Base-by-base conservation (phyloP, 2,888 invertebrate species). In the Ochropleura plecta region DNA sequence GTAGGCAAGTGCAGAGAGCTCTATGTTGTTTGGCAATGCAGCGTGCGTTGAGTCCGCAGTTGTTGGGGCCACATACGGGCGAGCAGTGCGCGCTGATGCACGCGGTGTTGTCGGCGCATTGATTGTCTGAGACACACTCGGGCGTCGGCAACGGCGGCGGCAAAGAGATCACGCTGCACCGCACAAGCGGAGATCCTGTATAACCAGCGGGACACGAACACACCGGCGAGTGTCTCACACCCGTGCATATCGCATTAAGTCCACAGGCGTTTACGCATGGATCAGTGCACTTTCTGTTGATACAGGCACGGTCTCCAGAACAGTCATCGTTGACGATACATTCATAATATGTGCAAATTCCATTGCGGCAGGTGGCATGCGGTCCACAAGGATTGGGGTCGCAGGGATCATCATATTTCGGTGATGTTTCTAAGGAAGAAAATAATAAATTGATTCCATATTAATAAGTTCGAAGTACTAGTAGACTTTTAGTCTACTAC, bases 241-340 rank as follows among this genome's bases (percentile, higher is more conserved):
- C 98, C 84, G 98, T 98, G 89, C 99, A 99, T 51, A 99, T 96
- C 3, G 99, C 98, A 91, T 99, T 98, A 2, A 98, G 91, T 57
- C 99, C 99, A 89, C 99, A 99, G 42, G 98, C 97, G 86, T 97
- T 98, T 44, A 97, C 96, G 91, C 98, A 98, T 62, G 99, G 98
- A 93, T 99, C 98, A 79, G 97, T 96, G 90, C 99, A 99, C 93
- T 98, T 98, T 89, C 98, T 98, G 76, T 97, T 97, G 88, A 98
- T 98, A 91, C 99, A 99, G 0, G 98, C 97, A 81, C 98, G 97
- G 89, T 98, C 98, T 83, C 98, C 97, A 0, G 98, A 97, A 92
- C 99, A 99, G 85, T 99, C 99, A 78, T 98, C 98, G 90, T 99
- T 99, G 81, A 98, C 98, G 10, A 98, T 97, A 92, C 99, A 99